Conservation (phyloP, 1,140 invertebrate genomes). For the Camponotus floridanus region DNA sequence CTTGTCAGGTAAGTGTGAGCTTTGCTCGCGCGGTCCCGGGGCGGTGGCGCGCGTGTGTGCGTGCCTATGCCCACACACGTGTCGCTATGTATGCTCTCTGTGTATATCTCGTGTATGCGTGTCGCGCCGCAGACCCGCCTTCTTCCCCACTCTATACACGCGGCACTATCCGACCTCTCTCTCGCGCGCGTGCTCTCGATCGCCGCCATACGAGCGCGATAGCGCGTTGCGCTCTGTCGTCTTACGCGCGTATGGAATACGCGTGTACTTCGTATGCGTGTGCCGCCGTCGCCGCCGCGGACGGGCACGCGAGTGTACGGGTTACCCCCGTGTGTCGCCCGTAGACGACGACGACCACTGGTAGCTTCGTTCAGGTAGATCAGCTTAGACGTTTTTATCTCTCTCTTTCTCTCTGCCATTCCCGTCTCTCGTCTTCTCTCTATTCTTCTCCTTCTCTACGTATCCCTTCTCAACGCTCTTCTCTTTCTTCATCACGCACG, state of each 20-base stretch:
- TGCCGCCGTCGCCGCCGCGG: background rate
- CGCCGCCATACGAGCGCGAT: constrained; percentile 79
- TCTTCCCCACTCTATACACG: constrained; percentile 76
- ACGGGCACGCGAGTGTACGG: constrained; percentile 49
- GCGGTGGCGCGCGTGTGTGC: constrained; percentile 42
- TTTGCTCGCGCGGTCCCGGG: constrained; percentile 79
- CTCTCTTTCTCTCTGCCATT: constrained; percentile 29
- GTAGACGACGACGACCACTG: constrained; percentile 68
- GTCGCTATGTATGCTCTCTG: constrained; percentile 2
- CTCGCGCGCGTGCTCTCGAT: constrained; percentile 38
- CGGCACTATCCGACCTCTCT: constrained; percentile 39
- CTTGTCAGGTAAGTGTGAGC: constrained; percentile 86
- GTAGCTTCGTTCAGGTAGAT: constrained; percentile 64
- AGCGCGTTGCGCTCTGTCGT: constrained; percentile 64
- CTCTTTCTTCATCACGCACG: constrained; percentile 25
- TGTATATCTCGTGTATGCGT: constrained; percentile 62
- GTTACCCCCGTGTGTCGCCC: constrained; percentile 70
- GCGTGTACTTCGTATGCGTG: constrained; percentile 24
- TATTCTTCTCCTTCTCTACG: constrained; percentile 9
- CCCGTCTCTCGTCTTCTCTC: background rate
- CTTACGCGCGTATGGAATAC: constrained; percentile 14
- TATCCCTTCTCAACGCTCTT: background rate
- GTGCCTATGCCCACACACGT: constrained; percentile 1
- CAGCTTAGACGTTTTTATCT: constrained; percentile 33
- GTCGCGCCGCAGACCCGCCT: constrained; percentile 79